These are phyloP conservation scores for Gorsachius magnificus DNA, from an alignment of 2,797 vertebrate genomes.

Conservation along the genomic window DNA sequence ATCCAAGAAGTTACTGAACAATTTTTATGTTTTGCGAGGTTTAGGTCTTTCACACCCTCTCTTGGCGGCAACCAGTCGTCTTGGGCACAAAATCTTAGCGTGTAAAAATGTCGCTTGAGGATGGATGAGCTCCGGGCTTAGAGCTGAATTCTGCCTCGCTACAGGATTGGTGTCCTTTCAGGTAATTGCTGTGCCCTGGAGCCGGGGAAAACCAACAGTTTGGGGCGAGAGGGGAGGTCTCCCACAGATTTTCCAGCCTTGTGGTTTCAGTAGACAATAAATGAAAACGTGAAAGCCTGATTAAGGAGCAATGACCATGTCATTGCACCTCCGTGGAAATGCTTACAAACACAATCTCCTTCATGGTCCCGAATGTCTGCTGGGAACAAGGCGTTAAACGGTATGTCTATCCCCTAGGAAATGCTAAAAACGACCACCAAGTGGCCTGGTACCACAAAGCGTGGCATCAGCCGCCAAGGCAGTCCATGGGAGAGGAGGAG, in stretches of 20 bases:
- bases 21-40: not conserved
- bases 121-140: not conserved
- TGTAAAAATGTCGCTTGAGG: not conserved
- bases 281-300: not conserved
- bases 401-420: not conserved
- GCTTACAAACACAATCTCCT: not conserved
- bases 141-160: not conserved
- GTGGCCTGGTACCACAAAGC: not conserved
- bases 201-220: not conserved
- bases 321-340: not conserved
- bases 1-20: not conserved
- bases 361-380: not conserved
- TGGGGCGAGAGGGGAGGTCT: rapidly evolving
- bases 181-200: not conserved
- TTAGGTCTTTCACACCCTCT: not conserved
- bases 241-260: not conserved
- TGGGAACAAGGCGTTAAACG: not conserved
- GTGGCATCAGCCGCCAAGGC: not conserved
- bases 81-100: not conserved
- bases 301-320: not conserved
- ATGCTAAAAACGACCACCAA: not conserved
- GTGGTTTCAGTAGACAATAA: not conserved
- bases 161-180: not conserved
- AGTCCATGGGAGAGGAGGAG: not conserved
- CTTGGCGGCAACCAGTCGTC: not conserved